A percentile compares a stretch with the other conserved stretches of the same genome.
These are phyloP conservation scores for Spondyliosoma cantharus DNA, from an alignment of 2,797 vertebrate species.

Conservation along the genomic window DNA sequence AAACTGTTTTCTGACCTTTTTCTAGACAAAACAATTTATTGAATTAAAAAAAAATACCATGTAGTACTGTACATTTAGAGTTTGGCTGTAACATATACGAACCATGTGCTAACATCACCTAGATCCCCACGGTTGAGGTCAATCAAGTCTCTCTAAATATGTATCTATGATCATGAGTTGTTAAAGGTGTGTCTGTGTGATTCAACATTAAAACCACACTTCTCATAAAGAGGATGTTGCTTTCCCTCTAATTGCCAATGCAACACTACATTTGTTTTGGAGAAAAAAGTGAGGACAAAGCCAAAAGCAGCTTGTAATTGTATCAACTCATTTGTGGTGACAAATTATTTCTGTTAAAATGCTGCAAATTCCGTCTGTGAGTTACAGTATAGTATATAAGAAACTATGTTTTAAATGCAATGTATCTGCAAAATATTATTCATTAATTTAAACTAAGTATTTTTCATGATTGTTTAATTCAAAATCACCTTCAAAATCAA, in stretches of 20 bases:
- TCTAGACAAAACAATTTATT: too few relatives aligned
- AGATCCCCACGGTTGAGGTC: conserved; percentile 24
- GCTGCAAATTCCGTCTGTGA: background rate
- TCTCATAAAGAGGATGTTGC: background rate
- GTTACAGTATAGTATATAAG: background rate
- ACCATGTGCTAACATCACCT: background rate
- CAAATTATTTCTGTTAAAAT: background rate
- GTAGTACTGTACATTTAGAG: too few relatives aligned
- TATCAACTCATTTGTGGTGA: background rate
- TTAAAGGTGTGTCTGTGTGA: background rate
- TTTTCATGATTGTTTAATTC: background rate
- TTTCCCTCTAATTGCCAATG: background rate
- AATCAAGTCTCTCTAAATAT: background rate
- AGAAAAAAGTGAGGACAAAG: background rate
- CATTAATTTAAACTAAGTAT: background rate
- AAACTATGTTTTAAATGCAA: background rate
- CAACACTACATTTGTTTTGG: background rate
- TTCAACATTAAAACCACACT: conserved; percentile 11
- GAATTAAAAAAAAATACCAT: too few relatives aligned
- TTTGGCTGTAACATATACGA: background rate
- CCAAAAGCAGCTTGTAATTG: background rate
- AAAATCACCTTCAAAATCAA: conserved; percentile 60
- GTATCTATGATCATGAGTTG: background rate
- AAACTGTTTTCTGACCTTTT: too few relatives aligned
- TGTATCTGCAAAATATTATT: background rate